Percentiles rank a stretch among this genome's conserved stretches.
phyloP scores from a whole-genome alignment of 2,888 invertebrate genomes.

The Heliconius charithonia region DNA sequence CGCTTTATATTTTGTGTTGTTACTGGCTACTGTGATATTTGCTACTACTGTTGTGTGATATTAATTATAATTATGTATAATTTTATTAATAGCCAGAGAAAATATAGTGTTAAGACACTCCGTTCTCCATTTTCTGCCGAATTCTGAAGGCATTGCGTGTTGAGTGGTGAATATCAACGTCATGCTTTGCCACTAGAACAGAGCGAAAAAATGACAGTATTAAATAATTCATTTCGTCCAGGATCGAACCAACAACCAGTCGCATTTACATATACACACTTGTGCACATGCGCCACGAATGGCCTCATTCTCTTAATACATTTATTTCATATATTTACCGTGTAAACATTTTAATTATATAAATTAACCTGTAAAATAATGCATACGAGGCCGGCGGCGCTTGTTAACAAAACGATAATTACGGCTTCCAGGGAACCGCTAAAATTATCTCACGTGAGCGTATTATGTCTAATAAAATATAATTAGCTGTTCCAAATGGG shows the following conservation, averaged over 20 bases:
- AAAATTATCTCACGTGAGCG: constrained; percentile 29
- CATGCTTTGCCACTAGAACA: no score
- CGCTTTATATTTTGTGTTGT: constrained; percentile 8
- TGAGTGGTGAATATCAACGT: no score
- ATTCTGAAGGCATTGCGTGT: no score
- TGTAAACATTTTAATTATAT: constrained; percentile 16
- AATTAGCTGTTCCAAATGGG: constrained; percentile 28
- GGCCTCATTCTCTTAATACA: neutral
- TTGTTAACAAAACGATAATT: constrained; percentile 38
- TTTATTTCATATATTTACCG: neutral
- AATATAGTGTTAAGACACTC: no score
- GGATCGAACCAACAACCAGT: no score
- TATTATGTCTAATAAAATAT: constrained; percentile 36
- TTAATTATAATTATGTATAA: no score
- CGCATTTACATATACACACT: no score
- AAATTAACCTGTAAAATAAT: constrained; percentile 10
- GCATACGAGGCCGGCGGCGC: constrained; percentile 7
- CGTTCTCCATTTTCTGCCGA: no score
- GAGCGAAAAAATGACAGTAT: no score
- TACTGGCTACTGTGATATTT: neutral
- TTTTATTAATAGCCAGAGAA: no score
- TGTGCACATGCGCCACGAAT: neutral
- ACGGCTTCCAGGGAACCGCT: constrained; percentile 32
- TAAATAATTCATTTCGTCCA: no score
- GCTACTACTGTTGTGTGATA: no score